Evolutionary conservation across 2,113 vertebrate species (phyloP).

Genomic region (Rhinopomastus cyanomelas): DNA sequence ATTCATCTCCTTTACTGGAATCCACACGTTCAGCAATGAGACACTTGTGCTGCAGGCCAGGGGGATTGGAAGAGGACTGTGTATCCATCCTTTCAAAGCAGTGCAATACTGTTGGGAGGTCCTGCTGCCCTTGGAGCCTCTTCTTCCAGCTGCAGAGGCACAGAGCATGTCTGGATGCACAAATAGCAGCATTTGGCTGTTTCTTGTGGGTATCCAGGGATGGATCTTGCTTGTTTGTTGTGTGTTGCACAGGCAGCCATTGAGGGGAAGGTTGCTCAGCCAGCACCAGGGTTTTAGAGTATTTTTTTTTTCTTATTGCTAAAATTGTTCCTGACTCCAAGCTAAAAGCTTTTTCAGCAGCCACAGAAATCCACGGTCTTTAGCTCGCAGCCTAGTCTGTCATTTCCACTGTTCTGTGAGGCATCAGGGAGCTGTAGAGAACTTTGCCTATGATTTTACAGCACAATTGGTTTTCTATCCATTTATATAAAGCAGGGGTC

Average conservation of each 20-base stretch:
- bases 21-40: not conserved
- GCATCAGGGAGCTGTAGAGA: not conserved
- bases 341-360: not conserved
- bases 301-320: not conserved
- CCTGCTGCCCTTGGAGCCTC: not conserved
- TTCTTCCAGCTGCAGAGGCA: not conserved
- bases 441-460: not conserved
- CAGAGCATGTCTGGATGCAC: not conserved
- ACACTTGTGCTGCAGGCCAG: accelerated
- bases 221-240: not conserved
- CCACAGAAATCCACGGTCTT: conserved; percentile 2
- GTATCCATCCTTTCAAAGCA: not conserved
- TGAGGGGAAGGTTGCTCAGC: not conserved
- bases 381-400: not conserved
- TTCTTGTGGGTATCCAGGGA: accelerated
- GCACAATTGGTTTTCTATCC: not conserved
- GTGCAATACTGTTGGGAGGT: not conserved
- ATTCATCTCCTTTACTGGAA: accelerated
- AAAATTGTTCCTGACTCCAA: not conserved
- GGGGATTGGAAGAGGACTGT: not conserved
- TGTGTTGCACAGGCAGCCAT: not conserved
- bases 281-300: not conserved
- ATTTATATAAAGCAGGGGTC: too few relatives aligned
- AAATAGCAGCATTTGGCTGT: not conserved
- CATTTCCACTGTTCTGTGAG: not conserved